Evolutionary conservation across 2,113 vertebrate species (phyloP).

Genomic region (Ceyx cyanopectus): DNA sequence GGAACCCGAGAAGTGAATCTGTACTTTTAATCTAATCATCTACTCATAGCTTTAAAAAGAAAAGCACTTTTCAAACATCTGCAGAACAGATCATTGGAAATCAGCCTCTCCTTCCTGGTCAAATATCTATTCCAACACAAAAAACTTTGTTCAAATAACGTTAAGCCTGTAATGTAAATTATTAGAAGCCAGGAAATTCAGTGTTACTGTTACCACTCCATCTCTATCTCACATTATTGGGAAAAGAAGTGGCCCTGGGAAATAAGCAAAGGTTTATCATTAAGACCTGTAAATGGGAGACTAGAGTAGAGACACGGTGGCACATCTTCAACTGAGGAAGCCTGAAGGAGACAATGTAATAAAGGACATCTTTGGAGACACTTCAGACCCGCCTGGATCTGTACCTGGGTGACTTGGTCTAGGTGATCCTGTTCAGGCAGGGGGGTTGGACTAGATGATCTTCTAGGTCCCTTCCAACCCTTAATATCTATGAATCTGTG

Average conservation of each 20-base stretch:
- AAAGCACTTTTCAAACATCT: slow-evolving; percentile 41
- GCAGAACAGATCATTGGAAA: slow-evolving; percentile 47
- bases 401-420: too few relatives aligned
- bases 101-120: not conserved
- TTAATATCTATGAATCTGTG: too few relatives aligned
- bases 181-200: slow-evolving; percentile 23
- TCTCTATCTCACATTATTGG: not conserved
- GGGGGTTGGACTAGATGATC: too few relatives aligned
- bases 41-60: slow-evolving; percentile 22
- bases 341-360: not conserved
- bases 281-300: not conserved
- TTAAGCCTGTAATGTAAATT: not conserved
- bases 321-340: not conserved
- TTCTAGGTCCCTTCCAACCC: too few relatives aligned
- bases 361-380: not conserved
- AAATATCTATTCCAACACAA: slow-evolving; percentile 31
- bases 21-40: slow-evolving; percentile 14
- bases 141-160: slow-evolving; percentile 24
- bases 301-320: not conserved
- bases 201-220: not conserved
- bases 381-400: too few relatives aligned
- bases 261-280: not conserved
- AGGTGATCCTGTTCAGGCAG: too few relatives aligned
- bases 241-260: not conserved
- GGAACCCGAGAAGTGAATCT: not conserved